These are phyloP conservation scores for Drosophila melanosoma DNA, from an alignment of 2,888 invertebrate genomes.

Conservation along the genomic window DNA sequence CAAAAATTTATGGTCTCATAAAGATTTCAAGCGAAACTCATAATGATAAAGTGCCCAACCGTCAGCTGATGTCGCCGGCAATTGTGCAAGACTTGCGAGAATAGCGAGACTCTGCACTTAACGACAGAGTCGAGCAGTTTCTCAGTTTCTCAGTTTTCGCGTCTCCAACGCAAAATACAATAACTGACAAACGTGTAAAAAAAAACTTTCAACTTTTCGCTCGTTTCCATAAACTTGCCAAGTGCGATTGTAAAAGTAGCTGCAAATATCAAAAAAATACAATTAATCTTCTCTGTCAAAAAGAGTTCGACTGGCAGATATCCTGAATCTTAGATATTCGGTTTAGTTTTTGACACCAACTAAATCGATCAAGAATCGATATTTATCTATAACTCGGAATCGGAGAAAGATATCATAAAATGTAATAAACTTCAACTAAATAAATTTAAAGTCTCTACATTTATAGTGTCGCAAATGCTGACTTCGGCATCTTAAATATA, in stretches of 20 bases:
- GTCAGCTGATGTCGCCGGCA: constrained; percentile 57
- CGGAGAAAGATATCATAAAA: neutral
- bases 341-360: neutral
- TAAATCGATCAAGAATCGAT: neutral
- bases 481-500: no score
- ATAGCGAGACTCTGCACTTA: constrained; percentile 38
- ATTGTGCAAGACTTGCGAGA: constrained; percentile 28
- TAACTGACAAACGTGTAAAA: constrained; percentile 50
- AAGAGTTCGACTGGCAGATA: neutral
- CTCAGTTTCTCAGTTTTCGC: constrained; percentile 14
- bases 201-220: constrained; percentile 69
- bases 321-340: neutral
- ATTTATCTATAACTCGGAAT: neutral
- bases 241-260: constrained; percentile 47
- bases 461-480: neutral
- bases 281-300: neutral
- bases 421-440: neutral
- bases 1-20: constrained; percentile 77
- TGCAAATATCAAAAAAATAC: constrained; percentile 2
- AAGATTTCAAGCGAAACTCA: constrained; percentile 70
- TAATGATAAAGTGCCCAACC: constrained; percentile 58
- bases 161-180: constrained; percentile 27
- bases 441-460: neutral
- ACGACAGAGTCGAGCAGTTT: constrained; percentile 6
- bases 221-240: constrained; percentile 61